phyloP scores from a whole-genome alignment of 2,797 vertebrate genomes.

The Discoglossus pictus region DNA sequence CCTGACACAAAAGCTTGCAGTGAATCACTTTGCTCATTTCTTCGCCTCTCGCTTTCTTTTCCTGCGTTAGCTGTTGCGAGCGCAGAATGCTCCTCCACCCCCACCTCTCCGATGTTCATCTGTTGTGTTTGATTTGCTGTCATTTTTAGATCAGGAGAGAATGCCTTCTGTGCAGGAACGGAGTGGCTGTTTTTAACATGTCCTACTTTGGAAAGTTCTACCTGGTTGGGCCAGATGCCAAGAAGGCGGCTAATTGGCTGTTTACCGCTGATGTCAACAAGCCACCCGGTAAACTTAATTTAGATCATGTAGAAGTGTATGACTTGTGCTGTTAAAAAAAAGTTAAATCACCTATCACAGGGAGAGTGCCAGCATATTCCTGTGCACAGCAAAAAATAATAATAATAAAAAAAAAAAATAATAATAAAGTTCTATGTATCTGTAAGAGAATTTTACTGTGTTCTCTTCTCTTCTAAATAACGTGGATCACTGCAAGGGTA shows the following conservation, averaged over 20 bases:
- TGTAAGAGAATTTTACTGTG: too few relatives aligned
- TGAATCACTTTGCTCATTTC: constrained; percentile 1
- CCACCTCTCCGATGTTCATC: neutral
- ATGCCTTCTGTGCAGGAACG: constrained; percentile 84
- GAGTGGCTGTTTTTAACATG: constrained; percentile 90
- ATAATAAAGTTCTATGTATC: too few relatives aligned
- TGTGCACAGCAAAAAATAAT: too few relatives aligned
- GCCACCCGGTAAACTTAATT: constrained; percentile 75
- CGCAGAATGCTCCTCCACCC: constrained; percentile 12
- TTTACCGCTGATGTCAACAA: constrained; percentile 90
- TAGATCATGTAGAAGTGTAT: neutral
- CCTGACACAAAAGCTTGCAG: constrained; percentile 4
- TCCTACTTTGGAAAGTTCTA: constrained; percentile 99
- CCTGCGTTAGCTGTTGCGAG: neutral
- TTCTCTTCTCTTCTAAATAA: too few relatives aligned
- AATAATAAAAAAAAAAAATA: too few relatives aligned
- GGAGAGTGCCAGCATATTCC: too few relatives aligned
- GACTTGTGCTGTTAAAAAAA: neutral
- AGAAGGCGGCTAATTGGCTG: constrained; percentile 88
- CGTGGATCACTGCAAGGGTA: too few relatives aligned
- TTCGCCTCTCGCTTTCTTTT: neutral
- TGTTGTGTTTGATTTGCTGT: constrained; percentile 41
- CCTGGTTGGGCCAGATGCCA: constrained; percentile 86
- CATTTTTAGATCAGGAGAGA: constrained; percentile 83
- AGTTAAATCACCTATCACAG: too few relatives aligned